These are phyloP conservation scores for Sebastes flavidus DNA, from an alignment of 2,797 vertebrate genomes.

Conservation along the genomic window DNA sequence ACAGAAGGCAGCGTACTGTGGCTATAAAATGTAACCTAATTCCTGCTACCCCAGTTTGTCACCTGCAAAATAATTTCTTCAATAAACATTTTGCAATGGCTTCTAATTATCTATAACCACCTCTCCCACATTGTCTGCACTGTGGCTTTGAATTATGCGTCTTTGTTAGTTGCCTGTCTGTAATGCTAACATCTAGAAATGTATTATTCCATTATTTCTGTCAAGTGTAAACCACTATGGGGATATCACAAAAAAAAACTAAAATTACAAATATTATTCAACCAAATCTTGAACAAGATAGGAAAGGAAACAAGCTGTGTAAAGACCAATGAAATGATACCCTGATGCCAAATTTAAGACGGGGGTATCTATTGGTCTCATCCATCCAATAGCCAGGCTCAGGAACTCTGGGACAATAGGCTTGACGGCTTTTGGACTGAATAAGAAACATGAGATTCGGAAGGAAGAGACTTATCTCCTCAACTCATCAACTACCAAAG, in stretches of 20 bases:
- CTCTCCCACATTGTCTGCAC: rapidly evolving
- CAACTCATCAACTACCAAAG: constrained; percentile 28
- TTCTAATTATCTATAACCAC: background rate
- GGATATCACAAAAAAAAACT: background rate
- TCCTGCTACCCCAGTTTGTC: background rate
- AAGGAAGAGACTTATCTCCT: constrained; percentile 40
- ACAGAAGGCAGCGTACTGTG: background rate
- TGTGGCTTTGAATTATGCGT: background rate
- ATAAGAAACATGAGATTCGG: constrained; percentile 56
- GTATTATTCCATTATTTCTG: background rate
- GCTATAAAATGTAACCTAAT: background rate
- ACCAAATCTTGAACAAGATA: background rate
- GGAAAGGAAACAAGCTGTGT: background rate
- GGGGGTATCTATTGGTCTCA: background rate
- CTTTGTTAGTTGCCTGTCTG: background rate
- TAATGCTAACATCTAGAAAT: background rate
- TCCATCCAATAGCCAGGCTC: background rate
- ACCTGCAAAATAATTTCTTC: background rate
- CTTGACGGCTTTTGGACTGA: background rate
- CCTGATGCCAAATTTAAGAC: constrained; percentile 14
- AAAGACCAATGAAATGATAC: constrained; percentile 8
- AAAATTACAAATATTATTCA: background rate
- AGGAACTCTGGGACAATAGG: constrained; percentile 12
- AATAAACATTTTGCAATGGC: background rate
- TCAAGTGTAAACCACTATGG: background rate